Base-by-base conservation (phyloP, 1,140 invertebrate species). In the Tribolium castaneum region DNA sequence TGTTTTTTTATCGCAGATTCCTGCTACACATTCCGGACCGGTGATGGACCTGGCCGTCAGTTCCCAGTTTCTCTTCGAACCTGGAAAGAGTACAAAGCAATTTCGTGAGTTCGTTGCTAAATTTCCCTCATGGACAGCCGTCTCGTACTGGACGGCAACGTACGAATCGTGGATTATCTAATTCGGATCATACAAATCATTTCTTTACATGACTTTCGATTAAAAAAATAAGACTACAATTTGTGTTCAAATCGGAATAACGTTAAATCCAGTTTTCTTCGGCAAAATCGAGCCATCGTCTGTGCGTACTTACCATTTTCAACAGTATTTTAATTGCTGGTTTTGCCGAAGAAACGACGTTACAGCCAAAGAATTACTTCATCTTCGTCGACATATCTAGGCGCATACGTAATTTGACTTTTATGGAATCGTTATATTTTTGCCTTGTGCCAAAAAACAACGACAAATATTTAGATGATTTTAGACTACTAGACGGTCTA, bases 31-130 rank as follows among this genome's bases (percentile, higher is more conserved):
- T 78, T 70, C 50, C 74, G 87, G 86, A n/a, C 85, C 87, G 19
- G 83, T 86, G 13, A 84, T 93, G 77, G 89, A 92, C 25, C 85
- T 93, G 39, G 90, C 89, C 7, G 83, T 92, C 66, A 89, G 88
- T 62, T 90, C 91, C 1, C 92, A 93, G 78, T 90, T 91, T 83
- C 83, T 93, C 19, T 92, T 92, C 80, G 91, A 91, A 0, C 84
- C 89, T 78, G 84, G 90, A 30, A 90, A 92, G 85, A 86, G 83
- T 34, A 90, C 90, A 10, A 78, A 86, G n/a, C 83, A 88, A 79
- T 89, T 92, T 56, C 86, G 87, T 62, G 82, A 85, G 25, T 89
- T 92, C 62, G 80, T 92, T 6, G 82, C 84, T 3, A 88, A 91
- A 82, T 92, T 92, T 82, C 91, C 91, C 51, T 81, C 87, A 0